Conservation (phyloP, 2,797 vertebrate genomes). For the Salarias fasciatus region DNA sequence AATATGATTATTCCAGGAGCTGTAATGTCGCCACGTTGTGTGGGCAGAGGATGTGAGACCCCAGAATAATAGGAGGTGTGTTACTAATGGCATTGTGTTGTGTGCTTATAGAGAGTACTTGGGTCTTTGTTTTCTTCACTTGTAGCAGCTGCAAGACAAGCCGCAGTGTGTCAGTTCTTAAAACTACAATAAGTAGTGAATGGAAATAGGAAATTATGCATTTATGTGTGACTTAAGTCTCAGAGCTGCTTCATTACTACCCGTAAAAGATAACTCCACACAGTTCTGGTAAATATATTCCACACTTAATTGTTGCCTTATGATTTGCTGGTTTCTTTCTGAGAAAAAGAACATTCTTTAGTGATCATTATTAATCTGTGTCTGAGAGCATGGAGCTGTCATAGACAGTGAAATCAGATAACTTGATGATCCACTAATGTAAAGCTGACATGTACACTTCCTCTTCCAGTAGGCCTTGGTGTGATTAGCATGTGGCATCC, state of each 20-base stretch:
- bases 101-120: constrained; percentile 27
- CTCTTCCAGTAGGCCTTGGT: constrained; percentile 45
- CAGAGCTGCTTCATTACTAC: constrained; percentile 19
- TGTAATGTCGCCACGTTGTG: constrained; percentile 52
- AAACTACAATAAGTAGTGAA: not conserved
- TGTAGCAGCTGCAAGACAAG: not conserved
- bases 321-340: constrained; percentile 22
- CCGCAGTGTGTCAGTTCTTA: not conserved
- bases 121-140: constrained; percentile 3
- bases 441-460: constrained; percentile 34
- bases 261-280: constrained; percentile 18
- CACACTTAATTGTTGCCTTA: not conserved
- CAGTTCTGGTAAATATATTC: no score
- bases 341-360: constrained; percentile 37
- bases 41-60: constrained; percentile 50
- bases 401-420: constrained; percentile 33
- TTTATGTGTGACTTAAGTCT: not conserved
- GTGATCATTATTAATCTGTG: constrained; percentile 20
- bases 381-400: constrained; percentile 31
- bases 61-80: constrained; percentile 29
- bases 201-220: no score
- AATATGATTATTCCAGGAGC: constrained; percentile 58
- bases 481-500: constrained; percentile 55
- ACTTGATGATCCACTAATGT: constrained; percentile 52
- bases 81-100: constrained; percentile 37